A percentile compares a stretch with the other conserved stretches of the same genome.
phyloP scores from a whole-genome alignment of 2,797 vertebrate genomes.

The Spinus pinus region DNA sequence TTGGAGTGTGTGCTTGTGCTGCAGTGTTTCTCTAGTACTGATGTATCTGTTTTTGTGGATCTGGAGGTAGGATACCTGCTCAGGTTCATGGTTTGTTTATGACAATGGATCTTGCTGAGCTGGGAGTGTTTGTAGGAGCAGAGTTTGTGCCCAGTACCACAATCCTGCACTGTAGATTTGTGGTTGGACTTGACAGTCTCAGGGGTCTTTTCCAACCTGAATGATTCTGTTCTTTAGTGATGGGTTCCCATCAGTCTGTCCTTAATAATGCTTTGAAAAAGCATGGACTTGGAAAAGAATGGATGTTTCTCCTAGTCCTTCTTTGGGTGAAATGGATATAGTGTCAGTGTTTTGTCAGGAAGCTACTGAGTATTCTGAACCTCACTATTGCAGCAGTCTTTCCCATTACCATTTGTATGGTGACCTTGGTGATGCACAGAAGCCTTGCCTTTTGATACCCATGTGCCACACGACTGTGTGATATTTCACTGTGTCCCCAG shows the following conservation, averaged over 20 bases:
- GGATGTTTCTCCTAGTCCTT: neutral
- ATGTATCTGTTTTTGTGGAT: neutral
- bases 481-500: neutral
- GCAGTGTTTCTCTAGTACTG: neutral
- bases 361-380: neutral
- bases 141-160: neutral
- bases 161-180: neutral
- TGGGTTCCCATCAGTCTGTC: neutral
- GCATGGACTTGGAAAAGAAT: neutral
- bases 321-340: neutral
- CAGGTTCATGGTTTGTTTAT: neutral
- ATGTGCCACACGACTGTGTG: accelerated
- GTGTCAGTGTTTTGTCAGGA: neutral
- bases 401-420: accelerated
- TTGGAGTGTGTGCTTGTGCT: neutral
- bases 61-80: neutral
- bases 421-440: neutral
- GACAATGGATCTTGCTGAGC: accelerated
- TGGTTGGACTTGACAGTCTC: accelerated
- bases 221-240: neutral
- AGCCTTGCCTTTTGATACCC: neutral
- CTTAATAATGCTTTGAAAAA: neutral
- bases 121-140: neutral
- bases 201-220: neutral
- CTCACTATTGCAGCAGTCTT: accelerated